These are phyloP conservation scores for Coregonus ussuriensis DNA, from an alignment of 2,797 vertebrate genomes.

Conservation along the genomic window DNA sequence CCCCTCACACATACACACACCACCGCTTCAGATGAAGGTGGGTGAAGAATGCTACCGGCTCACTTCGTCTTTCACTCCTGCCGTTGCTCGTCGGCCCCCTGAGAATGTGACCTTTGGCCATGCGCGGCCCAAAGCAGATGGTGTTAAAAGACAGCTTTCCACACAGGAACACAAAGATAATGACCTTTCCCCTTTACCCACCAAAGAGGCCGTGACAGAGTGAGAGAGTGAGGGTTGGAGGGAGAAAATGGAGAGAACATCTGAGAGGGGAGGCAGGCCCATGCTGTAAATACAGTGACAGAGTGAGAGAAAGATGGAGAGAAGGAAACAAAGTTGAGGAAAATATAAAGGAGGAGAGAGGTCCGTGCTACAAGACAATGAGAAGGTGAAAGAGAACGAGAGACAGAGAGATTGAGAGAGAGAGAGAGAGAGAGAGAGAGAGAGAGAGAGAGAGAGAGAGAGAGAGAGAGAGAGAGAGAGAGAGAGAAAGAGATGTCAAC, in stretches of 20 bases:
- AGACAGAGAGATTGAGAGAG: background rate
- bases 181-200: slow-evolving; percentile 35
- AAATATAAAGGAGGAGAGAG: slow-evolving; percentile 5
- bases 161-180: slow-evolving; percentile 43
- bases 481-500: slow-evolving; percentile 21
- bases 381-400: slow-evolving; percentile 4
- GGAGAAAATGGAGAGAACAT: background rate
- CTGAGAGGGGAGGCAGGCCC: background rate
- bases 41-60: slow-evolving; percentile 59
- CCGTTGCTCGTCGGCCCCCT: slow-evolving; percentile 43
- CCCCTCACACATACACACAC: slow-evolving; percentile 8
- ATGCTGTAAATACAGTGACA: slow-evolving; percentile 6
- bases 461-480: slow-evolving; percentile 14
- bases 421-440: slow-evolving; percentile 14
- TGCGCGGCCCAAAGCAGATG: slow-evolving; percentile 67
- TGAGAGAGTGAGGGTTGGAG: slow-evolving; percentile 8
- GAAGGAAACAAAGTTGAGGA: slow-evolving; percentile 6
- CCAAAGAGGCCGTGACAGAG: slow-evolving; percentile 4
- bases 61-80: slow-evolving; percentile 61
- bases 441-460: background rate
- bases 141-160: slow-evolving; percentile 53
- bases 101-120: slow-evolving; percentile 63
- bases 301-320: background rate
- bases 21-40: background rate
- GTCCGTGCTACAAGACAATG: slow-evolving; percentile 14